Base-by-base conservation (phyloP, 1,140 invertebrate species). In the Anastrepha ludens region DNA sequence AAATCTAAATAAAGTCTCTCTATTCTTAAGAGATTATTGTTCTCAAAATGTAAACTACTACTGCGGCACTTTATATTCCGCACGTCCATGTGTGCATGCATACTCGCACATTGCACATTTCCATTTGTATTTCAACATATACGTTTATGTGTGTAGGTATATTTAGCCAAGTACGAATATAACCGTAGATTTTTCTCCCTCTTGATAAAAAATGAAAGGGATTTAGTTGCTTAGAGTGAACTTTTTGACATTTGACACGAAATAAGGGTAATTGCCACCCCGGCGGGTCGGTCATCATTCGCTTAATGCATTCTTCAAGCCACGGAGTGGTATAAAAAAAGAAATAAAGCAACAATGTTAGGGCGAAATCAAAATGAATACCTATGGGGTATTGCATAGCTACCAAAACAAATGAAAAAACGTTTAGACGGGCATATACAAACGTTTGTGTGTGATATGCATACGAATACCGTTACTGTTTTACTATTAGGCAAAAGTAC, bases 181-280 rank as follows among this genome's bases (percentile, higher is more conserved):
- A 55, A 55, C 50, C 50, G 11, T 8, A 55, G 50, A 11, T 55
- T 11, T 55, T 3, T 11, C 50, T 11, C 50, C 6, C 11, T 55
- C 11, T 11, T 8, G 3, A 70, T 8, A 41, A 2, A 29, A 2
- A 74, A 47, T 4, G 15, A 74, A 39, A 74, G 39, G 20, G 5
- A 29, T 9, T 9, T 67, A 67, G 29, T 39, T 11, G 41, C 67
- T 17, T 6, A 3, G 13, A 67, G 65, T 74, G 67, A 74, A 74
- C 67, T 47, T 74, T 29, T 74, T 74, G 13, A 74, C 11, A 74
- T 74, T 74, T 41, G 17, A 74, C 39, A 74, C 67, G 41, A 47
- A 74, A 74, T 47, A 13, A 4, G 67, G 67, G 67, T 74, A 74
- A 74, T 74, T 74, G 67, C 67, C 67, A 74, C 67, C 67, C 29